Percentiles rank a stretch among this genome's conserved stretches.
Evolutionary conservation across 2,888 invertebrate genomes (phyloP).

Genomic region (Zelleria hepariella): DNA sequence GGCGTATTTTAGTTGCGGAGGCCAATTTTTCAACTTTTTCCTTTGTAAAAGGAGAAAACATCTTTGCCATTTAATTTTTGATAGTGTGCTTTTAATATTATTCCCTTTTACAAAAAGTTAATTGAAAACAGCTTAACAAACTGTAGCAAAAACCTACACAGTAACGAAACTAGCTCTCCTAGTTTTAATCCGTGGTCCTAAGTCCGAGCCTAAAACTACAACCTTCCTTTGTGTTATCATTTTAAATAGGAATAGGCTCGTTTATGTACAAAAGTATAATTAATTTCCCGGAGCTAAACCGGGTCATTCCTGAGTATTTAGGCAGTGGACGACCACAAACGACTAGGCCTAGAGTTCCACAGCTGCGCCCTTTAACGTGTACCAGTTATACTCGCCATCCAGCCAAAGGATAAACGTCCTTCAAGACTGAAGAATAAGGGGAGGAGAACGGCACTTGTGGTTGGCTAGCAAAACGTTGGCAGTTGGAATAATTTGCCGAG

Average conservation of each 20-base stretch:
- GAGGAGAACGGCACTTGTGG: not conserved
- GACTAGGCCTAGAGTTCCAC: constrained; percentile 40
- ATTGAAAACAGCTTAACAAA: too few species aligned
- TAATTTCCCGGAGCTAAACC: constrained; percentile 2
- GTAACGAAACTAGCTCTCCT: too few species aligned
- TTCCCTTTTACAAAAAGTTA: too few species aligned
- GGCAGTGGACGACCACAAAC: constrained; percentile 42
- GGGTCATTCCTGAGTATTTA: constrained; percentile 39
- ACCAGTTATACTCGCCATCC: not conserved
- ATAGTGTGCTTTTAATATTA: too few species aligned
- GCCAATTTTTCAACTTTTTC: too few species aligned
- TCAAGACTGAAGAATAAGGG: not conserved
- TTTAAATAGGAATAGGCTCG: not conserved
- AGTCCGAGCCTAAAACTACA: not conserved
- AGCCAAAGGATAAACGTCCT: not conserved
- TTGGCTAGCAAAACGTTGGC: not conserved
- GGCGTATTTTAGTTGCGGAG: too few species aligned
- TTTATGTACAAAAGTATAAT: not conserved
- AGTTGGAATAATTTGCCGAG: not conserved
- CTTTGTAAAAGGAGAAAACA: too few species aligned
- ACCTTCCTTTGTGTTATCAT: not conserved
- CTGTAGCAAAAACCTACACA: too few species aligned
- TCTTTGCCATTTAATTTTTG: too few species aligned
- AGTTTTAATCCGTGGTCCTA: too few species aligned
- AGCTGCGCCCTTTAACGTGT: constrained; percentile 33